Evolutionary conservation across 2,113 vertebrate species (phyloP).

Genomic region (Myrmophylax atrothorax): DNA sequence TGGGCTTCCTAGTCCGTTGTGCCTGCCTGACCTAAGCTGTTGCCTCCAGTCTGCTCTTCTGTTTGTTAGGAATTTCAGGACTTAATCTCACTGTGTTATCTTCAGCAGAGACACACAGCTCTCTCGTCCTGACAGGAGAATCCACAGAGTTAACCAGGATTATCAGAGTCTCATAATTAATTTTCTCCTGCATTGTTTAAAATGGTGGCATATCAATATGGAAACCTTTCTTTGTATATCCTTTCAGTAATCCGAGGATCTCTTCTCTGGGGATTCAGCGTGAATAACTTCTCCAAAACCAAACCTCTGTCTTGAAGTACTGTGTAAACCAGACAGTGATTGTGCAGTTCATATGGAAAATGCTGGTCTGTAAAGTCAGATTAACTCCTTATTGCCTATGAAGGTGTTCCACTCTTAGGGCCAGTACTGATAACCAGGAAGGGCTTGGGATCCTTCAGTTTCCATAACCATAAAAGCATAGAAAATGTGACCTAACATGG

Average conservation of each 20-base stretch:
- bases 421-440: not conserved
- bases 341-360: not conserved
- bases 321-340: not conserved
- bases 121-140: not conserved
- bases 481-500: not conserved
- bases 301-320: not conserved
- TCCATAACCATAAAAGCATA: not conserved
- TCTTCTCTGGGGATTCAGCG: not conserved
- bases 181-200: not conserved
- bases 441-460: not conserved
- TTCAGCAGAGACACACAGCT: not conserved
- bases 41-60: not conserved
- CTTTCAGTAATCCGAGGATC: not conserved
- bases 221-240: not conserved
- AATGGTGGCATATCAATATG: not conserved
- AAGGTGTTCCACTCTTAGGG: not conserved
- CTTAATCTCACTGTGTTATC: not conserved
- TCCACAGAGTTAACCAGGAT: not conserved
- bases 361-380: not conserved
- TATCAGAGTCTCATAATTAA: not conserved
- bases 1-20: not conserved
- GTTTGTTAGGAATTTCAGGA: not conserved
- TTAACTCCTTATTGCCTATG: not conserved
- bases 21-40: not conserved
- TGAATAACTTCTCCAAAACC: not conserved